Base-by-base conservation (phyloP, 2,797 vertebrate genomes). In the Microctenopoma steveboyesi region DNA sequence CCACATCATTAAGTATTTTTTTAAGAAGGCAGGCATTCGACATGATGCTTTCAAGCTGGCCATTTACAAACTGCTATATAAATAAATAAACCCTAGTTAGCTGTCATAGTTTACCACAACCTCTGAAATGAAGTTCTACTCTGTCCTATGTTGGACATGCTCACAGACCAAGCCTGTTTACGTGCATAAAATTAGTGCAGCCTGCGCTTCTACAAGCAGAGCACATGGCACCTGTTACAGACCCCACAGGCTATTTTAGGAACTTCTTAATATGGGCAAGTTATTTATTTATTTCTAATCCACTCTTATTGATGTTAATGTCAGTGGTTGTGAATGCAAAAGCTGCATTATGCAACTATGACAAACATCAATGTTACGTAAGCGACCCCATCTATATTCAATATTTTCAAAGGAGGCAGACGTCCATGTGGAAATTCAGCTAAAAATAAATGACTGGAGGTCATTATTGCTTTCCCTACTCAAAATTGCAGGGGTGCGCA, bases 211-310 rank as follows among this genome's bases (percentile, higher is more conserved):
- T 81, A 93, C 88, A 92, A 93, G 92, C 93, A 81, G 88, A 93
- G 93, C 92, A 94, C 93, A 91, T 84, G 91, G 91, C 97, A 98
- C 96, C 97, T 97, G 96, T 94, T 96, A 92, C 92, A 88, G 92
- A 91, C 91, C 89, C 86, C 93, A 89, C 74, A 14, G 84, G 93
- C 92, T 99, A 98, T 98, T 98, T 97, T 95, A 94, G 91, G 95
- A 89, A 83, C 88, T 90, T 92, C 95, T 96, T 95, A 95, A 96
- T 94, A 84, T 92, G 92, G 92, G 91, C 89, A 89, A 83, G 89
- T 88, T 92, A 91, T 96, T 96, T 95, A 87, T 91, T 93, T 92
- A 90, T 93, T 91, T 89, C 73, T 75, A 79, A 86, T 90, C 86
- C 76, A 60, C 74, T 83, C 74, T 83, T 72, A 79, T 84, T 86